Evolutionary conservation across 2,888 invertebrate species (phyloP), one percentile per base, ranked within the genome.

Genomic region (Diarsia dahlii): DNA sequence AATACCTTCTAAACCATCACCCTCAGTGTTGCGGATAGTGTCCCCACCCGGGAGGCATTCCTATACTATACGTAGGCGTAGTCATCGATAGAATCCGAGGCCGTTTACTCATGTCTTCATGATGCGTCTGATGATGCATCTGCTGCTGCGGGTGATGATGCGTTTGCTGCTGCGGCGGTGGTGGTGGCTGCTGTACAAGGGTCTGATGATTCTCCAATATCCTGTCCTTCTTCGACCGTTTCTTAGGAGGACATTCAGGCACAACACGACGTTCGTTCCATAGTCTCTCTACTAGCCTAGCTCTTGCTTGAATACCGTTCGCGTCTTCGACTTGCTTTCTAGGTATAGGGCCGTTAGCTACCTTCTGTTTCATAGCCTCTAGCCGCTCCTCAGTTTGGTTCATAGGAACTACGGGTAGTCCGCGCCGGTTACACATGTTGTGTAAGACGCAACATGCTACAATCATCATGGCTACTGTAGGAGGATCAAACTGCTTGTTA

Each of bases 321-420:
- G 88, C 88, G 48, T 95, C 93, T 48, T 93, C 94, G 0, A 90
- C 89, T 73, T 93, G 92, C 71, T 95, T 95, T 23, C 94, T 90
- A 0, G 95, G 93, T 46, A 95, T 83, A 0, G 96, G 93, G 0
- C 94, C 93, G n/a, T 95, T 95, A 0, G 96, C 96, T 0, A 96
- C 96, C 54, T 95, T 95, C 78, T 96, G 96, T 64, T 96, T 96
- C 96, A 96, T 95, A 0, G 92, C 92, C 73, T 96, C 96, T 10
- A 96, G 71, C 0, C 96, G 84, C 56, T 96, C 96, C 50, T 96
- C 96, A 0, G 96, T 91, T 20, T 93, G 94, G 0, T 95, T 95
- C 93, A 96, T 94, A 1, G 91, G 92, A 0, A 92, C 89, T 0
- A 92, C 81, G 0, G 94, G 92, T 2, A 95, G 28, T 0, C 93